Conservation (phyloP, 2,888 invertebrate genomes). For the Trichogramma dendrolimi region DNA sequence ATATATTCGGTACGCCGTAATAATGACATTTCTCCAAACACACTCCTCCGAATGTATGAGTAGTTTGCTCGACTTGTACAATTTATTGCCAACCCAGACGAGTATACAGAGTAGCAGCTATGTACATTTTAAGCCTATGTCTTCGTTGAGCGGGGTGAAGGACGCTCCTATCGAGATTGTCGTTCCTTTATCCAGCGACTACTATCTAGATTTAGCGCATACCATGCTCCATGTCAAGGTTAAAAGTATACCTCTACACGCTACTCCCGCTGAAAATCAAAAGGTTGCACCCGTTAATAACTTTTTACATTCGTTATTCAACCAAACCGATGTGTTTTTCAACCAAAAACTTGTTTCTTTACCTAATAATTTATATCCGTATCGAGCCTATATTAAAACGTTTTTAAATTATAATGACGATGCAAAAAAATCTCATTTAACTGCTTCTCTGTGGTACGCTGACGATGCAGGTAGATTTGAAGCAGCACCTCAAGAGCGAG, state of each 20-base stretch:
- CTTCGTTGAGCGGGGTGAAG: conserved; percentile 31
- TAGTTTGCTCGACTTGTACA: conserved; percentile 6
- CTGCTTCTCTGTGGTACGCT: conserved; percentile 18
- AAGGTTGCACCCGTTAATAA: conserved; percentile 10
- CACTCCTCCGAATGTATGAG: conserved; percentile 2
- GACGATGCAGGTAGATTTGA: conserved; percentile 12
- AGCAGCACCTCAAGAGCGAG: background rate
- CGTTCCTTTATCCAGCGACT: conserved; percentile 31
- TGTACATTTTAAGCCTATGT: conserved; percentile 34
- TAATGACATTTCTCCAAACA: conserved; percentile 9
- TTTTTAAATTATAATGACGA: conserved; percentile 28
- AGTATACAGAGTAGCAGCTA: conserved; percentile 30
- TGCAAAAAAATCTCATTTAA: conserved; percentile 31
- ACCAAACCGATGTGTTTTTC: conserved; percentile 35
- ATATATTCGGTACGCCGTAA: background rate
- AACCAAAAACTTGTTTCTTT: conserved; percentile 36
- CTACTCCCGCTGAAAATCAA: conserved; percentile 26
- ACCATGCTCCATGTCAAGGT: conserved; percentile 23
- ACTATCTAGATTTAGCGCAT: conserved; percentile 34
- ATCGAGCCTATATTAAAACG: conserved; percentile 36
- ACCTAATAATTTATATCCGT: conserved; percentile 34
- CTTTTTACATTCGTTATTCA: conserved; percentile 24
- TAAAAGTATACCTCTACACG: background rate
- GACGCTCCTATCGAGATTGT: conserved; percentile 35
- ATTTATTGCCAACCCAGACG: conserved; percentile 34